phyloP scores from a whole-genome alignment of 2,113 vertebrate genomes.

The Poeciliopsis occidentalis region DNA sequence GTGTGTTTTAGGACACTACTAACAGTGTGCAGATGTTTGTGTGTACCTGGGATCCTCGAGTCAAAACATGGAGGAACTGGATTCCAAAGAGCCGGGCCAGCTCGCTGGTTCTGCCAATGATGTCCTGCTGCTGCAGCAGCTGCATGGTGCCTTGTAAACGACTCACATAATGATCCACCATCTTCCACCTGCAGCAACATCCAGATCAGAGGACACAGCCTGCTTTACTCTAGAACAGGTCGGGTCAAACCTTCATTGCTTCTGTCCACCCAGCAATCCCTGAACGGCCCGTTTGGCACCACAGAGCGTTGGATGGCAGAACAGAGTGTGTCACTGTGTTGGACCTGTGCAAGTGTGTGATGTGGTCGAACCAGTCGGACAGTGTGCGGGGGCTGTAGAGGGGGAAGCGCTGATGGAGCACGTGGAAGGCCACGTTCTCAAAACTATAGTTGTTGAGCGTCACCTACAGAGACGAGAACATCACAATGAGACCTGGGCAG shows the following conservation, averaged over 20 bases:
- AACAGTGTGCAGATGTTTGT: no score
- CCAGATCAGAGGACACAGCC: not conserved
- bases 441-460: slow-evolving; percentile 94
- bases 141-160: slow-evolving; percentile 88
- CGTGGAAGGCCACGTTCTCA: slow-evolving; percentile 97
- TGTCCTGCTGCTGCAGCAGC: slow-evolving; percentile 90
- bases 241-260: not conserved
- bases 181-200: slow-evolving; percentile 87
- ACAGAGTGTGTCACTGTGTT: not conserved
- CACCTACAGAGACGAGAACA: slow-evolving; percentile 78
- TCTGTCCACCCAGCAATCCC: no score
- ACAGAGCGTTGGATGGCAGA: not conserved
- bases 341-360: slow-evolving; percentile 91
- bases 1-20: no score
- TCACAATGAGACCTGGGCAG: not conserved
- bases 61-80: slow-evolving; percentile 96
- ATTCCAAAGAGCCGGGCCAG: slow-evolving; percentile 96
- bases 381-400: slow-evolving; percentile 89
- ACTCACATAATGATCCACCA: slow-evolving; percentile 94
- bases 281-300: no score
- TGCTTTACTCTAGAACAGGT: no score
- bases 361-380: slow-evolving; percentile 98
- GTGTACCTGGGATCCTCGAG: slow-evolving; percentile 88
- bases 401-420: slow-evolving; percentile 96
- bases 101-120: slow-evolving; percentile 96